Evolutionary conservation across 2,797 vertebrate genomes (phyloP).

Genomic region (Malurus splendens): DNA sequence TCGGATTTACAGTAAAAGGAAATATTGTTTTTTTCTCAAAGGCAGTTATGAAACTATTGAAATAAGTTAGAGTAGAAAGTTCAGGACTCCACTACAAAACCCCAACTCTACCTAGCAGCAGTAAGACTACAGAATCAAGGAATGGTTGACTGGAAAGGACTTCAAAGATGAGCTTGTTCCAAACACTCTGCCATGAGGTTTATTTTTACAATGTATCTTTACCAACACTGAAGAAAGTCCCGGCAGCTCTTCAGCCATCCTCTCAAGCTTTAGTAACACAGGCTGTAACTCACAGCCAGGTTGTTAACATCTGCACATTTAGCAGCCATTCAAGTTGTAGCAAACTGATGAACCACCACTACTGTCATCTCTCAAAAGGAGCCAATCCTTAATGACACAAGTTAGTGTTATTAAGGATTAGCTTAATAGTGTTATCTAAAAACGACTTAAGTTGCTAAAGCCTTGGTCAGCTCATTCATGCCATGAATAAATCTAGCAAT

Average conservation of each 20-base stretch:
- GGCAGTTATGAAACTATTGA: neutral
- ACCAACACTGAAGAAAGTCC: neutral
- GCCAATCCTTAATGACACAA: neutral
- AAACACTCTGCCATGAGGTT: neutral
- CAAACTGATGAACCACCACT: neutral
- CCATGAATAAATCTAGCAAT: neutral
- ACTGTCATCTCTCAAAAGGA: neutral
- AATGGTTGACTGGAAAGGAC: neutral
- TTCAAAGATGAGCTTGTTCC: neutral
- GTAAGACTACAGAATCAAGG: neutral
- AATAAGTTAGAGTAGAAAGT: neutral
- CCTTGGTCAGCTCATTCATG: neutral
- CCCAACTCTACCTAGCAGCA: neutral
- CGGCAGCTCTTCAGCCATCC: neutral
- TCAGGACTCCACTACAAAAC: neutral
- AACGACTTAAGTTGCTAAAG: neutral
- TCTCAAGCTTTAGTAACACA: neutral
- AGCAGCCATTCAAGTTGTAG: neutral
- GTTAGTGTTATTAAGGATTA: neutral
- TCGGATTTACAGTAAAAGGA: slow-evolving; percentile 8
- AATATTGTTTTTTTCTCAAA: slow-evolving; percentile 17
- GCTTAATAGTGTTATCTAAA: neutral
- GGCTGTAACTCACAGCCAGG: neutral
- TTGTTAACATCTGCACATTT: neutral
- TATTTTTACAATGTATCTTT: neutral